These are phyloP conservation scores for Geotrypetes seraphini DNA, from an alignment of 2,797 vertebrate genomes.

Conservation along the genomic window DNA sequence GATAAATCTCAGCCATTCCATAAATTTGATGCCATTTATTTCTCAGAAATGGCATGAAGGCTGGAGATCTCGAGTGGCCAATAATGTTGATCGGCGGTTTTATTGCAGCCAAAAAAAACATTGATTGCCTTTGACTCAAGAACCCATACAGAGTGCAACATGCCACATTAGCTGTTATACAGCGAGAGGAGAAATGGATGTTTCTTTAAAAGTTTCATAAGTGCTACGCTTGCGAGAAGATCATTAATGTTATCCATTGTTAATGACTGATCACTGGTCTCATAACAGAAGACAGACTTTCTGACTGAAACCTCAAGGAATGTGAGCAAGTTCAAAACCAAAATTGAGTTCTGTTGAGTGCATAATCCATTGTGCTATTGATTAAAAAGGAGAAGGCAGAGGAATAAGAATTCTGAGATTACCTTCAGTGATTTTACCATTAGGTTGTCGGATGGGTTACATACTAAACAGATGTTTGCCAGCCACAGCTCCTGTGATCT, in stretches of 20 bases:
- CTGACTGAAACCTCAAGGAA: not conserved
- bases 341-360: not conserved
- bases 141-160: not conserved
- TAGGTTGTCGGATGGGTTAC: not conserved
- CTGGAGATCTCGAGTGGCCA: not conserved
- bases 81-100: not conserved
- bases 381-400: not conserved
- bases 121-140: not conserved
- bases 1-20: not conserved
- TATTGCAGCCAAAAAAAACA: not conserved
- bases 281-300: not conserved
- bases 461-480: slow-evolving; percentile 10
- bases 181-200: not conserved
- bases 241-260: not conserved
- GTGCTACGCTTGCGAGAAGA: not conserved
- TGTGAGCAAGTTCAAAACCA: not conserved
- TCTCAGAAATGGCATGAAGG: not conserved
- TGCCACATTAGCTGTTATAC: not conserved
- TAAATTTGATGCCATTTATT: not conserved
- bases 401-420: slow-evolving; percentile 4
- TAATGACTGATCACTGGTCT: not conserved
- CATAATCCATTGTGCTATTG: not conserved
- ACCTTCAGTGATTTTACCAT: slow-evolving; percentile 2
- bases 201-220: not conserved
- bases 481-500: not conserved